Percentiles rank a stretch among this genome's conserved stretches.
Evolutionary conservation across 2,113 vertebrate species (phyloP).

Genomic region (Caracal caracal): DNA sequence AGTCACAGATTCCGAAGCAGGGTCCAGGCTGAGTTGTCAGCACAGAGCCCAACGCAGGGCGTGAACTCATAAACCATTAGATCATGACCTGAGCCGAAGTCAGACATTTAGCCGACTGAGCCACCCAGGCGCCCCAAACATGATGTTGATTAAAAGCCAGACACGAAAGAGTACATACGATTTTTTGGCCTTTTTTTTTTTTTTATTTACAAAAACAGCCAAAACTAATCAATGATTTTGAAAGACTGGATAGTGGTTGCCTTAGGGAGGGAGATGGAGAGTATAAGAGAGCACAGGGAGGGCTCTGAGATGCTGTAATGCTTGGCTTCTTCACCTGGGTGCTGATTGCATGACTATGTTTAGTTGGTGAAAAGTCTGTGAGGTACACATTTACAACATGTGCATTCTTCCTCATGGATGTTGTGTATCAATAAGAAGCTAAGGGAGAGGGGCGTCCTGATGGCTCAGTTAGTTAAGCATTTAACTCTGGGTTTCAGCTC

Average conservation of each 20-base stretch:
- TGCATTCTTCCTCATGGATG: not conserved
- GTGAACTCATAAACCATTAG: too few species aligned
- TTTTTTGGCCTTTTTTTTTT: not conserved
- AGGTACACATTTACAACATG: not conserved
- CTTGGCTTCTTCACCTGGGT: not conserved
- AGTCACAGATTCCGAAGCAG: too few species aligned
- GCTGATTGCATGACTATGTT: not conserved
- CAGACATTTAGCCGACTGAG: too few species aligned
- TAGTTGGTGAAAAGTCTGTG: not conserved
- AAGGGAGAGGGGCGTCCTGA: not conserved
- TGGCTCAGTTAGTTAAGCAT: too few species aligned
- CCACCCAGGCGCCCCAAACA: too few species aligned
- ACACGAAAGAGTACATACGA: not conserved
- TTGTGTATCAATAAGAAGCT: not conserved
- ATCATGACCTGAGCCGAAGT: too few species aligned
- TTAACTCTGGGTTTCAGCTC: too few species aligned
- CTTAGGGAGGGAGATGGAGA: not conserved
- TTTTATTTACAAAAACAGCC: not conserved
- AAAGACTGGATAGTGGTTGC: not conserved
- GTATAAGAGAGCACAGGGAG: not conserved
- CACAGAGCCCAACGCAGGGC: too few species aligned
- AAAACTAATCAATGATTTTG: not conserved
- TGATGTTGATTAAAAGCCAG: not conserved
- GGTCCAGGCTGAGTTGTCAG: too few species aligned
- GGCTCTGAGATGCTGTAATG: not conserved